Percentiles rank a stretch among this genome's conserved stretches.
These are phyloP conservation scores for Corythucha ciliata DNA, from an alignment of 2,888 invertebrate genomes.

Conservation along the genomic window DNA sequence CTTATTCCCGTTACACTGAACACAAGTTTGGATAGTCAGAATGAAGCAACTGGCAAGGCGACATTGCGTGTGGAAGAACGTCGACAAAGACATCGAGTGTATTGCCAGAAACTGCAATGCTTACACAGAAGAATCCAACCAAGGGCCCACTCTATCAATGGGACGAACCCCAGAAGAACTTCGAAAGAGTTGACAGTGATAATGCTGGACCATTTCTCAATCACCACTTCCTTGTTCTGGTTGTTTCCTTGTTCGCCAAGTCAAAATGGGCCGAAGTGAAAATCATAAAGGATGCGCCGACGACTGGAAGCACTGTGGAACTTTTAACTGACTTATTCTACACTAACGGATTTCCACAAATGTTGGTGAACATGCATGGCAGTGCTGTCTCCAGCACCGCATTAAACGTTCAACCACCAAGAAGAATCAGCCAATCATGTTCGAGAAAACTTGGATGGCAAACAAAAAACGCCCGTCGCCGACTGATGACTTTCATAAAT, in stretches of 20 bases:
- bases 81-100: slow-evolving; percentile 35
- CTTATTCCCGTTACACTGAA: slow-evolving; percentile 34
- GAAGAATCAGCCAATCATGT: no score
- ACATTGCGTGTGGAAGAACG: slow-evolving; percentile 35
- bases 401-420: no score
- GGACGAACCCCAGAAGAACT: slow-evolving; percentile 8
- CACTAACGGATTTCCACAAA: slow-evolving; percentile 19
- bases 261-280: slow-evolving; percentile 34
- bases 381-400: no score
- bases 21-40: slow-evolving; percentile 35
- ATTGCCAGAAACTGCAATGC: slow-evolving; percentile 31
- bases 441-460: no score
- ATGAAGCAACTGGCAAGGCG: slow-evolving; percentile 36
- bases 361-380: no score
- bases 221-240: slow-evolving; percentile 30
- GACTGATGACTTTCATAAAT: no score
- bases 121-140: neutral
- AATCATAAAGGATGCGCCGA: slow-evolving; percentile 15
- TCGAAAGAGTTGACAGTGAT: slow-evolving; percentile 8
- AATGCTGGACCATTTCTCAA: slow-evolving; percentile 8
- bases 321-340: slow-evolving; percentile 25
- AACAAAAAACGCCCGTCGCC: no score
- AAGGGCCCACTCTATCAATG: slow-evolving; percentile 8
- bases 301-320: slow-evolving; percentile 20
- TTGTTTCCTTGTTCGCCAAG: slow-evolving; percentile 36